Percentiles rank a stretch among this genome's conserved stretches.
Conservation (phyloP, 2,113 vertebrate species). For the Tyrannus savana region DNA sequence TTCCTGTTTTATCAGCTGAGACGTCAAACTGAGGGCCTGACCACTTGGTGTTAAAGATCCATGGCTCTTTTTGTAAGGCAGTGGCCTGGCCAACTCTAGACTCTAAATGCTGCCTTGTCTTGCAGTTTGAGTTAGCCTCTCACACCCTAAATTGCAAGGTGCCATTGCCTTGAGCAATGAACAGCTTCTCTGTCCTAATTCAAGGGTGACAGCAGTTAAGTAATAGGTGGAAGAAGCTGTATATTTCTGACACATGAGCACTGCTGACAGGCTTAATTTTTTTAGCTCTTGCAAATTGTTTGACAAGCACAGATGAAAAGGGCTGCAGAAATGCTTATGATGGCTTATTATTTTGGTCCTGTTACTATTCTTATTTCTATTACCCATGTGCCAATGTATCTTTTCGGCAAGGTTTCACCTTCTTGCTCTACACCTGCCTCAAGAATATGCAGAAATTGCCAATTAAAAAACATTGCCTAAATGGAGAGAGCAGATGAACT, state of each 20-base stretch:
- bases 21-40: constrained; percentile 67
- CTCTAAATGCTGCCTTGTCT: constrained; percentile 53
- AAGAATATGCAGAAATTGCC: neutral
- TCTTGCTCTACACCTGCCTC: neutral
- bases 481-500: neutral
- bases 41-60: constrained; percentile 63
- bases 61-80: constrained; percentile 61
- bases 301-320: neutral
- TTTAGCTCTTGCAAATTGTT: neutral
- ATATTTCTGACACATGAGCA: neutral
- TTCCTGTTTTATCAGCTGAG: constrained; percentile 67
- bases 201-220: constrained; percentile 21
- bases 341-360: neutral
- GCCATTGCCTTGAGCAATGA: neutral
- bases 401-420: constrained; percentile 3
- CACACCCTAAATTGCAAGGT: neutral
- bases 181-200: constrained; percentile 23
- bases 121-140: constrained; percentile 35
- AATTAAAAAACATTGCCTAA: neutral
- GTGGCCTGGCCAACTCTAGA: constrained; percentile 49
- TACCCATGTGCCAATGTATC: neutral
- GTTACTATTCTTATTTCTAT: neutral
- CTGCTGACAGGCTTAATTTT: neutral
- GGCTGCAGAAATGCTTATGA: neutral
- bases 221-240: neutral